Percentiles rank a stretch among this genome's conserved stretches.
Evolutionary conservation across 2,113 vertebrate species (phyloP).

Genomic region (Ellobius talpinus): DNA sequence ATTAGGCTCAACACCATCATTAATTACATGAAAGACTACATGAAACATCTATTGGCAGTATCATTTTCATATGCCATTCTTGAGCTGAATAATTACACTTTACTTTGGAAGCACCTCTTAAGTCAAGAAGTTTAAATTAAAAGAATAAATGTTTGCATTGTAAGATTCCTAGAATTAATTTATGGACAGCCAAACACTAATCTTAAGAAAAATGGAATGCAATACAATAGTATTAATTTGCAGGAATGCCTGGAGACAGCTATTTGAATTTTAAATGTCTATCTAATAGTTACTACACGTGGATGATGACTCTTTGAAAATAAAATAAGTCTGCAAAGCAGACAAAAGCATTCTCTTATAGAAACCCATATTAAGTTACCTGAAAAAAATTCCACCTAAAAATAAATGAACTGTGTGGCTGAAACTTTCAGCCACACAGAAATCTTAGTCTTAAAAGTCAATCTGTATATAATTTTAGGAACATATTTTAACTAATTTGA

Average conservation of each 20-base stretch:
- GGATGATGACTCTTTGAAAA: neutral
- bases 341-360: neutral
- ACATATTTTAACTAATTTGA: neutral
- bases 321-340: neutral
- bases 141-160: slow-evolving; percentile 15
- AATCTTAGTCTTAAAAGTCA: neutral
- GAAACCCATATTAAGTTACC: neutral
- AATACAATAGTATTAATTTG: neutral
- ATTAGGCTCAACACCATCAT: neutral
- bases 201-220: slow-evolving; percentile 4
- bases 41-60: neutral
- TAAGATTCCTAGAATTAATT: slow-evolving; percentile 26
- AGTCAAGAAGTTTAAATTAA: slow-evolving; percentile 29
- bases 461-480: neutral
- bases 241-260: neutral
- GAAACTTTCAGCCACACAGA: neutral
- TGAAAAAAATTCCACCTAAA: neutral
- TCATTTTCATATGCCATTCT: neutral
- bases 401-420: neutral
- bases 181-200: neutral
- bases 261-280: neutral
- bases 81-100: slow-evolving; percentile 3
- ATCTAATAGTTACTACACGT: neutral
- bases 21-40: neutral
- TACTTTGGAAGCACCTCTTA: neutral